Evolutionary conservation across 2,797 vertebrate species (phyloP).

Genomic region (Cuniculus paca): DNA sequence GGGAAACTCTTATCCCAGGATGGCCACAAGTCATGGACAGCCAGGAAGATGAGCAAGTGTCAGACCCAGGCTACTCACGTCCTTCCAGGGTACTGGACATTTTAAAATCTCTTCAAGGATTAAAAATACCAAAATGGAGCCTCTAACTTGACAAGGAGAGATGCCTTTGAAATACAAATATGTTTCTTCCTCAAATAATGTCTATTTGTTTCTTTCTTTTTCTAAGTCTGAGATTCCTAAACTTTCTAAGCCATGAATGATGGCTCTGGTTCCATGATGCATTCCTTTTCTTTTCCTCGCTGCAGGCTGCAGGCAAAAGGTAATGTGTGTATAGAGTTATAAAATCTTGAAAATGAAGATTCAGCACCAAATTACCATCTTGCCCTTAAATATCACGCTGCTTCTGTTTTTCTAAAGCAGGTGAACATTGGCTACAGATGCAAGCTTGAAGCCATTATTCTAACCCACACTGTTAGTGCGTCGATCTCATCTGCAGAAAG

Average conservation of each 20-base stretch:
- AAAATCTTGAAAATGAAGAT: slow-evolving; percentile 61
- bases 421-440: slow-evolving; percentile 65
- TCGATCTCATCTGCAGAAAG: slow-evolving; percentile 82
- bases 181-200: slow-evolving; percentile 29
- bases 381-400: slow-evolving; percentile 23
- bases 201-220: not conserved
- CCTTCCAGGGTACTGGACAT: not conserved
- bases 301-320: slow-evolving; percentile 44
- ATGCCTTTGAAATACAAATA: not conserved
- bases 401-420: slow-evolving; percentile 60
- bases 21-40: not conserved
- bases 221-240: not conserved
- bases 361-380: slow-evolving; percentile 44
- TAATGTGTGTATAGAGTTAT: slow-evolving; percentile 46
- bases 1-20: not conserved
- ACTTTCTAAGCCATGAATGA: not conserved
- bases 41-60: not conserved
- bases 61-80: not conserved
- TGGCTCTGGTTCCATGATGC: not conserved
- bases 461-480: slow-evolving; percentile 64
- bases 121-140: not conserved
- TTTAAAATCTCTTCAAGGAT: not conserved
- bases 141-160: not conserved
- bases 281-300: not conserved
- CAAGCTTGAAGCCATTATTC: slow-evolving; percentile 67